Evolutionary conservation across 37 sponge, comb jelly and placozoan species (phyloP), one percentile per base, ranked within the genome.

Genomic region (Tethya wilhelma): DNA sequence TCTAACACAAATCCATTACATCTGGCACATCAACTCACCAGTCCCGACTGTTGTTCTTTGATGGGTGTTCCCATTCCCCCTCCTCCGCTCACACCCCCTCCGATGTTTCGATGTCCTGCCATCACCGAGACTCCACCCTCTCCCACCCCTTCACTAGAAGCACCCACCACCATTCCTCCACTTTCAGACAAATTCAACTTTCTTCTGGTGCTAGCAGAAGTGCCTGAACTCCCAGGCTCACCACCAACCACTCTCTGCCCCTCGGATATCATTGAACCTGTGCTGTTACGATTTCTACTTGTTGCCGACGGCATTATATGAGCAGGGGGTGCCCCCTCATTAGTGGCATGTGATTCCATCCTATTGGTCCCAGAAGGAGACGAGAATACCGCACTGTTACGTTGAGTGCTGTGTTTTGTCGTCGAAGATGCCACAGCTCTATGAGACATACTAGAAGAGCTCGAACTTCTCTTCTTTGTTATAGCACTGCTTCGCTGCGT

Each of bases 401-500:
- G n/a, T n/a, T n/a, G n/a, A n/a, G n/a, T n/a, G n/a, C n/a, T n/a
- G n/a, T n/a, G n/a, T n/a, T n/a, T n/a, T n/a, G n/a, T n/a, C n/a
- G n/a, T n/a, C n/a, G n/a, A n/a, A n/a, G n/a, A n/a, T n/a, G n/a
- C n/a, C n/a, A n/a, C n/a, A n/a, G n/a, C n/a, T n/a, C n/a, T n/a
- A n/a, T n/a, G n/a, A n/a, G n/a, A n/a, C n/a, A n/a, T n/a, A n/a
- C n/a, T n/a, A n/a, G n/a, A n/a, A n/a, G n/a, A n/a, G n/a, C n/a
- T n/a, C n/a, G n/a, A n/a, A n/a, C n/a, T n/a, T n/a, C n/a, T n/a
- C n/a, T n/a, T n/a, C n/a, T n/a, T n/a, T n/a, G n/a, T n/a, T n/a
- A n/a, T n/a, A n/a, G n/a, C n/a, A n/a, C n/a, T n/a, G n/a, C n/a
- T 60, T 26, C 80, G 63, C 79, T 56, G 70, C 20, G 80, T 69